Evolutionary conservation across 2,797 vertebrate genomes (phyloP).

Genomic region (Buceros bicornis): DNA sequence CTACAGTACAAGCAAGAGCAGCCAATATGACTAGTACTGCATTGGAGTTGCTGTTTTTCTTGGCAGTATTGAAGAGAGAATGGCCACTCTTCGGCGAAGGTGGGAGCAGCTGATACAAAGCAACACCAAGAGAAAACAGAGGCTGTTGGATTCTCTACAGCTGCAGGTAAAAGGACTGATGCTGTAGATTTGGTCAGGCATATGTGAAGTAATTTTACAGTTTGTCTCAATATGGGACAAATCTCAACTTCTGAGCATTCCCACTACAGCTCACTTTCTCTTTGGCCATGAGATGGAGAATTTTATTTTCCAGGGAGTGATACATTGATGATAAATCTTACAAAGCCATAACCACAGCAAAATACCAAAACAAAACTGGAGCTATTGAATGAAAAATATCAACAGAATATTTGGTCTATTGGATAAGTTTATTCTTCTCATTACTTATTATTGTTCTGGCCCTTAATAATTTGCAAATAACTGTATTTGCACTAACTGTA

Average conservation of each 20-base stretch:
- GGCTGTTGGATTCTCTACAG: slow-evolving; percentile 83
- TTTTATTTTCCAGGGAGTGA: neutral
- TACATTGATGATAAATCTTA: neutral
- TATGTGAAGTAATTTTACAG: neutral
- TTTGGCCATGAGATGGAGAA: neutral
- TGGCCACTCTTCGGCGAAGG: slow-evolving; percentile 49
- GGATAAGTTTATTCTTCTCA: neutral
- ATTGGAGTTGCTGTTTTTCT: neutral
- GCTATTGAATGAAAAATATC: neutral
- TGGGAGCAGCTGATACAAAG: slow-evolving; percentile 80
- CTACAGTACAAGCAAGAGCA: neutral
- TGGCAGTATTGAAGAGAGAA: slow-evolving; percentile 80
- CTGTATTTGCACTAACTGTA: neutral
- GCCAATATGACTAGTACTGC: neutral
- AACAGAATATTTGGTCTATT: neutral
- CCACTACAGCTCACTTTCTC: neutral
- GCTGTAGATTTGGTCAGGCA: neutral
- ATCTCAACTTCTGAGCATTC: neutral
- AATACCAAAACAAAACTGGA: neutral
- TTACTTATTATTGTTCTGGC: neutral
- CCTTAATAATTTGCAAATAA: neutral
- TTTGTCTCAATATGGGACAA: neutral
- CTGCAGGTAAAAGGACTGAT: slow-evolving; percentile 83
- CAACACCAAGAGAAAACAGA: slow-evolving; percentile 78
- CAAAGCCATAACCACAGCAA: neutral